phyloP scores from a whole-genome alignment of 2,113 vertebrate species.

The Gymnarchus niloticus region DNA sequence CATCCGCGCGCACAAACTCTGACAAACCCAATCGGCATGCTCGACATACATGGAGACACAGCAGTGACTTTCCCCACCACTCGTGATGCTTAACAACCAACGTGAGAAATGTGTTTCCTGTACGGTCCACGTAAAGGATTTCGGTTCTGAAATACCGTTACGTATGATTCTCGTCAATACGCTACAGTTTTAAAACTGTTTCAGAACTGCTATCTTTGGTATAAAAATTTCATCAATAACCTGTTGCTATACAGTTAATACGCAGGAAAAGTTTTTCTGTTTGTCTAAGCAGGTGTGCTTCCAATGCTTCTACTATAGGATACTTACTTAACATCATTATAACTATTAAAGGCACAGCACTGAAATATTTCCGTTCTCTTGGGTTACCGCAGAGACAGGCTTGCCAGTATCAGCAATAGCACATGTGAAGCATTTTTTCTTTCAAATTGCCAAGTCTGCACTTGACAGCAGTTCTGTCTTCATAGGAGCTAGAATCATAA shows the following conservation, averaged over 20 bases:
- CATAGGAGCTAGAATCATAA: conserved; percentile 17
- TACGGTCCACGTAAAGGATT: background rate
- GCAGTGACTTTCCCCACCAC: background rate
- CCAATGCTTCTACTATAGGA: background rate
- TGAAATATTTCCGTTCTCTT: conserved; percentile 12
- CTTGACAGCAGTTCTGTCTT: background rate
- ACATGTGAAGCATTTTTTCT: conserved; percentile 8
- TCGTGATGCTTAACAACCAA: conserved; percentile 1
- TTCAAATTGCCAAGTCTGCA: background rate
- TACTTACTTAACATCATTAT: background rate
- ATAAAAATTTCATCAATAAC: background rate
- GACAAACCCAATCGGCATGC: background rate
- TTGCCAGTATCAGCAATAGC: background rate
- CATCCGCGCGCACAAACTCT: background rate
- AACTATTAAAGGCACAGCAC: background rate
- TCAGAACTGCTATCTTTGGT: background rate
- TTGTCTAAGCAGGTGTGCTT: conserved; percentile 15
- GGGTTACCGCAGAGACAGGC: background rate
- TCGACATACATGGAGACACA: background rate
- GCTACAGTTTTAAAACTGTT: background rate
- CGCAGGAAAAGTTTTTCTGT: background rate
- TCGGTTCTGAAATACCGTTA: background rate
- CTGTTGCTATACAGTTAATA: background rate
- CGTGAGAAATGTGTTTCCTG: conserved; percentile 4
- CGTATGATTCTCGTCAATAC: background rate